phyloP scores from a whole-genome alignment of 53 echinoderm and acorn worm genomes.

The Echinometra lucunter region DNA sequence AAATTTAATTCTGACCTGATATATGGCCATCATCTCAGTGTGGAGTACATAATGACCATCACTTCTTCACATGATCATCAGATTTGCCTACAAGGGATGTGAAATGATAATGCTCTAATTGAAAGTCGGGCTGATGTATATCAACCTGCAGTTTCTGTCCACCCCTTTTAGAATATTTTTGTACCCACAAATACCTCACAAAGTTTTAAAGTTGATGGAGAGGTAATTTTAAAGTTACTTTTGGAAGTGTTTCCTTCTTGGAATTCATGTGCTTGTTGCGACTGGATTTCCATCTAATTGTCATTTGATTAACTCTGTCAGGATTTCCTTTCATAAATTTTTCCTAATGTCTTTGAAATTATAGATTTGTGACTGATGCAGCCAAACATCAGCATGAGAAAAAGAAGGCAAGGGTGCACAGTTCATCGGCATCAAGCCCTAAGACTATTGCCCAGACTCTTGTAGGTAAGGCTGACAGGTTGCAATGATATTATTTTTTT shows the following conservation, averaged over 20 bases:
- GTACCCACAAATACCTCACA: too few species aligned
- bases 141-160: too few species aligned
- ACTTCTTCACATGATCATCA: too few species aligned
- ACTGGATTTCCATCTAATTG: neutral
- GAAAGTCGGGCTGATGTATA: too few species aligned
- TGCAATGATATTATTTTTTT: too few species aligned
- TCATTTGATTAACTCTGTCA: neutral
- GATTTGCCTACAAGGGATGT: too few species aligned
- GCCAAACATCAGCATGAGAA: constrained; percentile 93
- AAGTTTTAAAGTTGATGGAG: too few species aligned
- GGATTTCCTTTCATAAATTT: neutral
- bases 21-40: too few species aligned
- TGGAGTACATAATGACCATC: too few species aligned
- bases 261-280: neutral
- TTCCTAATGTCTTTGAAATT: neutral
- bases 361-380: constrained; percentile 98
- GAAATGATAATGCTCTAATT: too few species aligned
- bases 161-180: too few species aligned
- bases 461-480: constrained; percentile 17
- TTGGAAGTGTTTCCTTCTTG: neutral
- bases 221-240: neutral
- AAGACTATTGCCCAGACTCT: constrained; percentile 43
- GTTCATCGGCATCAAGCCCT: constrained; percentile 47
- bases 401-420: constrained; percentile 74
- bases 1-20: too few species aligned